These are phyloP conservation scores for Chloropsis cyanopogon DNA, from an alignment of 2,113 vertebrate species.

Conservation along the genomic window DNA sequence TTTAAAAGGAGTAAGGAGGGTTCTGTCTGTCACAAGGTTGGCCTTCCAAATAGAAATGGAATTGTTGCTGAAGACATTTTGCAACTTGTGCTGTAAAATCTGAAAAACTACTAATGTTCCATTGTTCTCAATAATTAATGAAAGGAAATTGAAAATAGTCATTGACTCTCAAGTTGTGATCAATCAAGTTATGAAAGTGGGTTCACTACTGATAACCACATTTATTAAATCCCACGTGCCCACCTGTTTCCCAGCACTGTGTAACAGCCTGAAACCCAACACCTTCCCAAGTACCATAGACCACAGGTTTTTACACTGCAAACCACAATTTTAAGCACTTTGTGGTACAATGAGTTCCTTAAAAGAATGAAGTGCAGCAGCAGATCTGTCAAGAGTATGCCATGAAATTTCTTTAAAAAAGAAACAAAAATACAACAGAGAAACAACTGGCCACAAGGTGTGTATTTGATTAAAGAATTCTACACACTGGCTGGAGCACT, in stretches of 20 bases:
- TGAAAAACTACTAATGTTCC: background rate
- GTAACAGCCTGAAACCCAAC: background rate
- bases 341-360: background rate
- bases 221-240: background rate
- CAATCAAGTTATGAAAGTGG: background rate
- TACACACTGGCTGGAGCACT: background rate
- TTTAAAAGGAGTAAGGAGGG: background rate
- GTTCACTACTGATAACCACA: background rate
- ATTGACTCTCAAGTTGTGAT: background rate
- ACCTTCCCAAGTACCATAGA: background rate
- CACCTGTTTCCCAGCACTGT: background rate
- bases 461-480: background rate
- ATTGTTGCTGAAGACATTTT: background rate
- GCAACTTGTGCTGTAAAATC: background rate
- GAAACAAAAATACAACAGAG: background rate
- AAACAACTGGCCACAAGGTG: background rate
- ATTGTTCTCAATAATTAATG: conserved; percentile 13
- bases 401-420: background rate
- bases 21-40: background rate
- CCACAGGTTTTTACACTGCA: background rate
- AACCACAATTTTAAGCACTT: background rate
- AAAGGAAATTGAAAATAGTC: background rate
- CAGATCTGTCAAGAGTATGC: background rate
- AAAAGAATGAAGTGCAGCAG: background rate
- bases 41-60: background rate